Evolutionary conservation across 2,797 vertebrate genomes (phyloP).

Genomic region (Knipowitschia caucasica): DNA sequence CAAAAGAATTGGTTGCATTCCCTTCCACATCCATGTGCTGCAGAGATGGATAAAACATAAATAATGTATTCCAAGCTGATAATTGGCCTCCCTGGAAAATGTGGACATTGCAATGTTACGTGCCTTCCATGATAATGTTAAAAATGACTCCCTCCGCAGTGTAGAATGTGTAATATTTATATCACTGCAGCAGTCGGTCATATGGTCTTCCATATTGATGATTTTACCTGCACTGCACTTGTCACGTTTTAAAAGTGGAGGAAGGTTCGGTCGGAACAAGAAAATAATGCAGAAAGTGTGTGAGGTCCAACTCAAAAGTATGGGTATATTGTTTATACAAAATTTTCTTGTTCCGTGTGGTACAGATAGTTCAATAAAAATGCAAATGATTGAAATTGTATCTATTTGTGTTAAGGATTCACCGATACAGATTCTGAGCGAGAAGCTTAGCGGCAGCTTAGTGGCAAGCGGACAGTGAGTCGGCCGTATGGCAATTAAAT

Average conservation of each 20-base stretch:
- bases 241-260: not conserved
- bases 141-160: not conserved
- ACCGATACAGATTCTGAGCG: too few species aligned
- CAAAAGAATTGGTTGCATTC: too few species aligned
- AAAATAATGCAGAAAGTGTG: not conserved
- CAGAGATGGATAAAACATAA: not conserved
- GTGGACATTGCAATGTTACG: not conserved
- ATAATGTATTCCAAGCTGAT: not conserved
- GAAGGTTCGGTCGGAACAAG: not conserved
- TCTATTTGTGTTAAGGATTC: too few species aligned
- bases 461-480: too few species aligned
- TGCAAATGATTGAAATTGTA: too few species aligned
- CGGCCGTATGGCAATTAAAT: too few species aligned
- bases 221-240: not conserved
- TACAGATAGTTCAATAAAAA: too few species aligned
- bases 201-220: not conserved
- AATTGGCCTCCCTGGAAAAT: not conserved
- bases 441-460: too few species aligned
- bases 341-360: too few species aligned
- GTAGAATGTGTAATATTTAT: slow-evolving; percentile 6
- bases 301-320: not conserved
- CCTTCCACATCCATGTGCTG: not conserved
- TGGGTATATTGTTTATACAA: too few species aligned
- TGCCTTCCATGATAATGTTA: not conserved
- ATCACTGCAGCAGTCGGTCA: not conserved